Evolutionary conservation across 2,888 invertebrate species (phyloP).

Genomic region (Nipponacmea schrenckii): DNA sequence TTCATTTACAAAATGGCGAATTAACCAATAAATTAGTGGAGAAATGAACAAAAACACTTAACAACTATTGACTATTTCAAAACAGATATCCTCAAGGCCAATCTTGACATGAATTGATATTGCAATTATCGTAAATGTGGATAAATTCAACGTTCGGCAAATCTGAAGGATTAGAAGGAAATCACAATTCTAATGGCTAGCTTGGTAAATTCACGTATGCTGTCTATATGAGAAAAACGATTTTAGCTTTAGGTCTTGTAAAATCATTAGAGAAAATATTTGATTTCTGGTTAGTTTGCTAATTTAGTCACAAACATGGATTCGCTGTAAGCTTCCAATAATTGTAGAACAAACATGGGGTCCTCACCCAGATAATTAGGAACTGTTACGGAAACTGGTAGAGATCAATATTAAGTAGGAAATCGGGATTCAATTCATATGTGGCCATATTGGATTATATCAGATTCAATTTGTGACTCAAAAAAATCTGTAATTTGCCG

Average conservation of each 20-base stretch:
- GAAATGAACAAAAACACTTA: no score
- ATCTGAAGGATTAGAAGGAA: no score
- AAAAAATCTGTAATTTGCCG: no score
- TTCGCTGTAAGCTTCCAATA: background rate
- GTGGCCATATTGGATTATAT: no score
- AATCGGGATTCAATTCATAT: no score
- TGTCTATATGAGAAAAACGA: background rate
- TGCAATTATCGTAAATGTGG: background rate
- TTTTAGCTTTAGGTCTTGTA: background rate
- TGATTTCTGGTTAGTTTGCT: background rate
- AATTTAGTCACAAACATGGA: background rate
- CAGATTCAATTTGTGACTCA: no score
- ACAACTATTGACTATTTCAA: no score
- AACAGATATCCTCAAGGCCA: background rate
- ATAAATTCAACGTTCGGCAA: no score
- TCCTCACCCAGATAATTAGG: background rate
- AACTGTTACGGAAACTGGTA: background rate
- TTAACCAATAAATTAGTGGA: no score
- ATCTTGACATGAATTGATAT: background rate
- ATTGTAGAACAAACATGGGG: slow-evolving; percentile 2
- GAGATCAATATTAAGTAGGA: background rate
- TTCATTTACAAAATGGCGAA: no score
- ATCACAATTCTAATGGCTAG: no score
- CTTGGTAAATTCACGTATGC: no score
- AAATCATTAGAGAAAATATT: slow-evolving; percentile 4